Evolutionary conservation across 2,113 vertebrate species (phyloP).

Genomic region (Zosterops japonicus): DNA sequence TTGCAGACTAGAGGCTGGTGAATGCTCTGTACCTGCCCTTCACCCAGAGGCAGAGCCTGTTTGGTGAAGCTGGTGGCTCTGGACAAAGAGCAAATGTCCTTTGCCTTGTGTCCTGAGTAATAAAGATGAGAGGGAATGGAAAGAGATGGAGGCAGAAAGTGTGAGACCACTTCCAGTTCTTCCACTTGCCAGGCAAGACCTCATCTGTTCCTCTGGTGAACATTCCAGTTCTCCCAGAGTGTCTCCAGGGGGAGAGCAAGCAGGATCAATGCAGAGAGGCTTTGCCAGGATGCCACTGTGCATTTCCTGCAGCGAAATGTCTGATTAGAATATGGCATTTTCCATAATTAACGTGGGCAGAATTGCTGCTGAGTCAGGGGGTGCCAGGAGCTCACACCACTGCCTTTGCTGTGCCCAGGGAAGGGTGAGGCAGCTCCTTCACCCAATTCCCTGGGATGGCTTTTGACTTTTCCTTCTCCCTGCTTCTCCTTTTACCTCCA

Average conservation of each 20-base stretch:
- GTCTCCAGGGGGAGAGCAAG: neutral
- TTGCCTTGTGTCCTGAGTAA: neutral
- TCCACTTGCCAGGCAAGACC: neutral
- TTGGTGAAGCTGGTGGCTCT: neutral
- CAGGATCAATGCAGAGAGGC: neutral
- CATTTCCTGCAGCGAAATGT: accelerated
- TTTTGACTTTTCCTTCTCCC: neutral
- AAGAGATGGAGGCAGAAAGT: neutral
- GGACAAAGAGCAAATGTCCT: neutral
- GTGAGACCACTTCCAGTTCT: neutral
- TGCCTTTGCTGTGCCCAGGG: neutral
- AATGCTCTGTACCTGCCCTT: neutral
- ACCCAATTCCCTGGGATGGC: neutral
- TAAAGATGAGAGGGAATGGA: neutral
- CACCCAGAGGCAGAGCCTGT: neutral
- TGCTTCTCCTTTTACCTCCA: slow-evolving; percentile 38
- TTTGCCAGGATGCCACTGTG: neutral
- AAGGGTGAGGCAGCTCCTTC: neutral
- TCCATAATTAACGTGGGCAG: neutral
- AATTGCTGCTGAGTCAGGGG: neutral
- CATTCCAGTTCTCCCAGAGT: neutral
- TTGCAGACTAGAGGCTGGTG: neutral
- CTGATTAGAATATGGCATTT: neutral
- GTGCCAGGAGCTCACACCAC: neutral
- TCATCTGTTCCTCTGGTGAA: neutral